Percentiles rank a stretch among this genome's conserved stretches.
These are phyloP conservation scores for Mola mola DNA, from an alignment of 2,113 vertebrate genomes.

Conservation along the genomic window DNA sequence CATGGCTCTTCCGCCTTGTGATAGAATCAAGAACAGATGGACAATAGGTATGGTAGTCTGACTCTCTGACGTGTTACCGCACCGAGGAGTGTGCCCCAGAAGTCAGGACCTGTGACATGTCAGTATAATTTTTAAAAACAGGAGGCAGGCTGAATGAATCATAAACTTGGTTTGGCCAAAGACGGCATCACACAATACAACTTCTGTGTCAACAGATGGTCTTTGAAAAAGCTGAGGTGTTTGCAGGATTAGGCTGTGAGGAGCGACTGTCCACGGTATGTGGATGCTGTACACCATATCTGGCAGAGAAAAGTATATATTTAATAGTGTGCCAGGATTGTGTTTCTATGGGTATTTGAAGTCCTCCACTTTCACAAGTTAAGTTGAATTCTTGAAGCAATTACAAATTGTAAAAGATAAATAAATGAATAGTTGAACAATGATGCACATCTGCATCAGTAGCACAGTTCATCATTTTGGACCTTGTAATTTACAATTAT, in stretches of 20 bases:
- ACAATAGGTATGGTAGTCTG: constrained; percentile 41
- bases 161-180: constrained; percentile 53
- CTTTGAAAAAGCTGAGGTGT: constrained; percentile 44
- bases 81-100: constrained; percentile 23
- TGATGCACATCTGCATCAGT: too few relatives aligned
- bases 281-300: constrained; percentile 3
- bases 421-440: too few relatives aligned
- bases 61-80: constrained; percentile 26
- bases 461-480: too few relatives aligned
- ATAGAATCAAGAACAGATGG: constrained; percentile 73
- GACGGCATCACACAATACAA: constrained; percentile 37
- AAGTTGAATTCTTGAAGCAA: too few relatives aligned
- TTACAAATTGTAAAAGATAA: too few relatives aligned
- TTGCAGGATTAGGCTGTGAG: constrained; percentile 53
- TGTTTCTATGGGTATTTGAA: too few relatives aligned
- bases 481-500: too few relatives aligned
- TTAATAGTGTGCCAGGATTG: neutral
- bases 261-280: constrained; percentile 12
- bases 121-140: constrained; percentile 54
- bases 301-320: neutral
- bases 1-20: constrained; percentile 27
- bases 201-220: constrained; percentile 63
- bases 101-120: constrained; percentile 45
- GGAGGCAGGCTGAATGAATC: constrained; percentile 53
- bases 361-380: too few relatives aligned